Base-by-base conservation (phyloP, 2,797 vertebrate genomes). In the Odontamblyopus rebecca region DNA sequence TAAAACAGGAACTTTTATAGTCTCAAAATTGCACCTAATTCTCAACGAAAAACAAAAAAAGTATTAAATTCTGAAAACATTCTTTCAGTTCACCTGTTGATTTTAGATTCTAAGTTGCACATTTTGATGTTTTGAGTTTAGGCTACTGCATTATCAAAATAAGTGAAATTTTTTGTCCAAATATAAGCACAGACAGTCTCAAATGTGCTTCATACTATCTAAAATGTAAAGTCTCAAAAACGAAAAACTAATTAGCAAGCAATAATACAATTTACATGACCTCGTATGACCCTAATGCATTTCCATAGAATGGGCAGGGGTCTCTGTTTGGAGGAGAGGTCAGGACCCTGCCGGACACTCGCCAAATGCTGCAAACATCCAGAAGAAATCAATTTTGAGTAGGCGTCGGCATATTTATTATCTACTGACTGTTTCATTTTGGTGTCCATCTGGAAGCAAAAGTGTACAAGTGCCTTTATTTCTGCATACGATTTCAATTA, bases 401-500 rank as follows among this genome's bases (percentile, higher is more conserved):
- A 6, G 64, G 44, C 27, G 48, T 66, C 13, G 18, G 44, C 48
- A 65, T 26, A 50, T 65, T n/a, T 26, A 27, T 48, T 16, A 65
- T 65, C 41, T 16, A 16, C 27, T 62, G 30, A 64, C 62, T 30
- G 26, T 30, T 9, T 51, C 3, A 67, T 53, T 67, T 67, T 30
- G 75, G 68, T 38, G 57, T 60, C 61, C 69, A 80, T 79, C 74
- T 86, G 80, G 61, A 63, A 70, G 41, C 41, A 68, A 38, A 57
- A 72, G 71, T 79, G 69, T 67, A 72, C 56, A n/a, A 18, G 1
- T 74, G 44, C 44, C 0, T 48, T 48, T 48, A 48, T 48, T 74
- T 79, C 76, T 66, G 61, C 76, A 78, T 48, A 15, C 44, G 69
- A 83, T 82, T 82, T 63, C 69, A 82, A 76, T 83, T 73, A 77